Evolutionary conservation across 2,797 vertebrate genomes (phyloP), one percentile per base, ranked within the genome.

Genomic region (Arrhamphus sclerolepis): DNA sequence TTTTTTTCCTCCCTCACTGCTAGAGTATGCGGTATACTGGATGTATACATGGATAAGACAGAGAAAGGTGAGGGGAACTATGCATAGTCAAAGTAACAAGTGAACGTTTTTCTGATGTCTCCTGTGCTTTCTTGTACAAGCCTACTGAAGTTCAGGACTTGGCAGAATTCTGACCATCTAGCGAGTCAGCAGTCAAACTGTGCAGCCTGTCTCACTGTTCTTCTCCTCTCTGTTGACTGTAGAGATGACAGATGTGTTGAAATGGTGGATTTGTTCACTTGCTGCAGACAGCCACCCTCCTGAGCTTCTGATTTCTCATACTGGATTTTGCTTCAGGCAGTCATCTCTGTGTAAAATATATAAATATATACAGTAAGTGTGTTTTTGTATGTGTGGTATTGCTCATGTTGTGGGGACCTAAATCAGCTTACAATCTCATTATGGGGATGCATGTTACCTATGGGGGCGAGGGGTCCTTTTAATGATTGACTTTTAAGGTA

Each of bases 251-350:
- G 82, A 87, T 82, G 73, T 85, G 81, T 88, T 66, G 44, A 74
- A 80, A 71, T 62, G 63, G 68, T 78, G 80, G 79, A 88, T 87
- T 82, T 82, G 65, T 84, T 89, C 82, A 81, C 83, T 87, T 79
- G 77, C 81, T 75, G 70, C 75, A 75, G 72, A 78, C 84, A 82
- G 64, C 66, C 72, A 75, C 61, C 83, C 77, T 70, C 50, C 70
- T 79, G 86, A 80, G 82, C 73, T 75, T 88, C 84, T 83, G 70
- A 83, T 77, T 81, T 84, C 78, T 87, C 62, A 46, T 51, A 63
- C 64, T 72, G 77, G 71, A 86, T 87, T 87, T 83, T 53, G 80
- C 86, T 85, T 57, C 74, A 82, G 79, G 86, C 85, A 43, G n/a
- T 56, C 3, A 18, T 34, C 57, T 14, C 34, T 75, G 64, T 57